Evolutionary conservation across 2,797 vertebrate genomes (phyloP).

Genomic region (Lutra lutra): DNA sequence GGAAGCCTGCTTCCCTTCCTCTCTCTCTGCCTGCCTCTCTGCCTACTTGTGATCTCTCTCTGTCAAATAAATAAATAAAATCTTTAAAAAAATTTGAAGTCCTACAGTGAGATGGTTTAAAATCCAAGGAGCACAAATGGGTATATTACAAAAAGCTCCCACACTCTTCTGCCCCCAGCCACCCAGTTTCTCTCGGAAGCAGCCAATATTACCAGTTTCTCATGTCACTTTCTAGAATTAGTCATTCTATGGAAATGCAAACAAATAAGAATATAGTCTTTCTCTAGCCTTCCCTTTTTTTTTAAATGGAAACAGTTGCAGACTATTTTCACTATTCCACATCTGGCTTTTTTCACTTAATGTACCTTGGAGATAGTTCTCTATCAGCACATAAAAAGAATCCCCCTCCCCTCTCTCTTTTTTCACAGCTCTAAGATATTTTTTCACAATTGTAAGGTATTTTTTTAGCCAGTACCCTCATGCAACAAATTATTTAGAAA

Average conservation of each 20-base stretch:
- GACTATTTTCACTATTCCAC: neutral
- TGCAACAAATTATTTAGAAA: conserved; percentile 27
- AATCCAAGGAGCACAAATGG: conserved; percentile 14
- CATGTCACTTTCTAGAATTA: neutral
- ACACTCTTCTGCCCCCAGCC: neutral
- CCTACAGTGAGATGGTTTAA: conserved; percentile 37
- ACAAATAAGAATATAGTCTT: neutral
- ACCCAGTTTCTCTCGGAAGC: neutral
- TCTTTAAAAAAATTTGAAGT: neutral
- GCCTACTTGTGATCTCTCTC: no score
- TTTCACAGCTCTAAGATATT: neutral
- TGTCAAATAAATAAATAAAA: no score
- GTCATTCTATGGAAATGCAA: neutral
- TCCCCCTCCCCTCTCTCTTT: neutral
- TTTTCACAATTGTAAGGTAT: neutral
- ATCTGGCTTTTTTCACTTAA: conserved; percentile 23
- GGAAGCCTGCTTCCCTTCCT: no score
- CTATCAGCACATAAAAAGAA: neutral
- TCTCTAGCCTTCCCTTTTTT: neutral
- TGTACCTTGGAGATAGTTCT: neutral
- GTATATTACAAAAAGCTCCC: neutral
- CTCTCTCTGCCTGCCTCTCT: no score
- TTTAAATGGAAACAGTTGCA: neutral
- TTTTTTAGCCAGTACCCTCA: conserved; percentile 24
- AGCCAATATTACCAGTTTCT: neutral